phyloP scores from a whole-genome alignment of 1,140 invertebrate species.

The Hypsibius dujardini region DNA sequence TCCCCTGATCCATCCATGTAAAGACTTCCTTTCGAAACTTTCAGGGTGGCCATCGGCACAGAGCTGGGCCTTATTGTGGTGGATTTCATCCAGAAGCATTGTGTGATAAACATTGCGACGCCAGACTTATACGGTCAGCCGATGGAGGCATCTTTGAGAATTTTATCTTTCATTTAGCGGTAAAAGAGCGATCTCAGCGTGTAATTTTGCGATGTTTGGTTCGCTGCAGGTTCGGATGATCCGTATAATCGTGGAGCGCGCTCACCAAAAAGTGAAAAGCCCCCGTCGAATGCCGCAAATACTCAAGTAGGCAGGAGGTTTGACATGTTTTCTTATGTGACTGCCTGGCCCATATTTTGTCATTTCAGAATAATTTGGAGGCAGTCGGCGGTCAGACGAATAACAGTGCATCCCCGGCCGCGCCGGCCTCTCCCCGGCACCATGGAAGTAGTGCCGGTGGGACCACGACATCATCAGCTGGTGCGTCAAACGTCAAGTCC shows the following conservation, averaged over 20 bases:
- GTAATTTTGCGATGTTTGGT: no score
- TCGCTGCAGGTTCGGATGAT: background rate
- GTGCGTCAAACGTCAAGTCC: background rate
- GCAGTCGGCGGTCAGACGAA: no score
- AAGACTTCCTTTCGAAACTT: slow-evolving; percentile 2
- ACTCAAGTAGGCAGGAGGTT: no score
- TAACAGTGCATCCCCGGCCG: no score
- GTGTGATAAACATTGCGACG: slow-evolving; percentile 52
- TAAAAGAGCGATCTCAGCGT: no score
- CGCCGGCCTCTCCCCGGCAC: no score
- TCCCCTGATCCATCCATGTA: background rate
- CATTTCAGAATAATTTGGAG: no score
- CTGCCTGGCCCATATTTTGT: no score
- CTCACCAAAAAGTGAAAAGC: background rate
- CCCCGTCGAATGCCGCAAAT: background rate
- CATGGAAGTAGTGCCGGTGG: no score
- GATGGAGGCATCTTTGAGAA: background rate
- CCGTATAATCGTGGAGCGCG: background rate
- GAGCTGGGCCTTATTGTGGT: slow-evolving; percentile 81
- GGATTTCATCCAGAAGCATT: slow-evolving; percentile 75
- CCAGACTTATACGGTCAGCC: slow-evolving; percentile 61
- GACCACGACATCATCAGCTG: background rate
- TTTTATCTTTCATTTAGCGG: background rate
- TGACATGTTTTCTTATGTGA: no score
- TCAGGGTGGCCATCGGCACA: slow-evolving; percentile 84